Evolutionary conservation across 92 coral and sea anemone species (phyloP), one percentile per base, ranked within the genome.

Genomic region (Porites rus): DNA sequence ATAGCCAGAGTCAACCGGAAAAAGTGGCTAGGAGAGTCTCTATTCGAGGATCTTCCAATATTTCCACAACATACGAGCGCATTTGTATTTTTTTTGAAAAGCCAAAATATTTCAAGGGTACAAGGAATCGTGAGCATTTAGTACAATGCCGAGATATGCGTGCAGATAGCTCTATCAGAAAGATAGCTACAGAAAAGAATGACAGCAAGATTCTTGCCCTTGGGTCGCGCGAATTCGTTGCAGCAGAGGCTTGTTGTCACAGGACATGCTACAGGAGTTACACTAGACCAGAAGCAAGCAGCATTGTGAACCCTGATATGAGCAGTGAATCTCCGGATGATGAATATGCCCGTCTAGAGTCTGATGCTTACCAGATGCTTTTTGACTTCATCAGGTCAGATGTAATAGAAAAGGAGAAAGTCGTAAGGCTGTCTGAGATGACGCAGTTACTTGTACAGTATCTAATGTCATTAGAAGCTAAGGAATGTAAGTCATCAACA

Each of bases 181-280:
- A 83, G 79, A 78, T 72, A 56, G 88, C 88, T 53, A 77, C 63
- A 22, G 31, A 58, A 71, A 84, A 70, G 79, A 59, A 78, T 69
- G 92, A 84, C 88, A 83, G 65, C 72, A 89, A 61, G 78, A 75
- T 82, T 69, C 85, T 83, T 54, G 85, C 88, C 14, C 58, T 76
- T 46, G 86, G 84, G 85, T 89, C 92, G 69, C 85, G 88, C 52
- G 88, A 77, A 77, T 89, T 88, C 73, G 92, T 88, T 7, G 92
- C 92, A 59, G 92, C 91, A 74, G 84, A 88, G 74, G 88, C 88
- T 50, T 88, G 82, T 77, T 88, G 77, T 56, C 92, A 88, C 88
- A 88, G 88, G 79, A 63, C 90, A 59, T 87, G 86, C 68, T 87
- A 80, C 82, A 81, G 56, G 75, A 81, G 80, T 51, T 80, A 80